A percentile compares a stretch with the other conserved stretches of the same genome.
Conservation (phyloP, 2,888 invertebrate genomes). For the Cryptocheilus praepositus region DNA sequence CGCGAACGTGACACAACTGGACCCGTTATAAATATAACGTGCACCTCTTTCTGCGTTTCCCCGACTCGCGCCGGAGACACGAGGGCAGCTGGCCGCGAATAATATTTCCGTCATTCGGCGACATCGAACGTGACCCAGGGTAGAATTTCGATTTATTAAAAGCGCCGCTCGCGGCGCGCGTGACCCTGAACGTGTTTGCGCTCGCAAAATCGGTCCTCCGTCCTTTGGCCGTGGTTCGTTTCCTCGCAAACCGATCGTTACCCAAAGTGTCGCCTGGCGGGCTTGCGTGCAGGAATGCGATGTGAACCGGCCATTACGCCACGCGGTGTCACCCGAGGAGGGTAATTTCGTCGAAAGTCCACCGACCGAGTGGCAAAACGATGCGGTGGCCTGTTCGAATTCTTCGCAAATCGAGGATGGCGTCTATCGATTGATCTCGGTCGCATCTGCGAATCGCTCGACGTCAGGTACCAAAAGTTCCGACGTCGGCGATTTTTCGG, state of each 20-base stretch:
- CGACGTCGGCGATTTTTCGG: no score
- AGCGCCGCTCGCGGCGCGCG: slow-evolving; percentile 30
- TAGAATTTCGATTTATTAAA: slow-evolving; percentile 46
- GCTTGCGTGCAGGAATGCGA: slow-evolving; percentile 73
- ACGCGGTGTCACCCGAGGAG: slow-evolving; percentile 70
- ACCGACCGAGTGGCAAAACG: slow-evolving; percentile 26
- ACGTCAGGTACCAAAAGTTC: slow-evolving; percentile 17
- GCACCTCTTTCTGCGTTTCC: no score
- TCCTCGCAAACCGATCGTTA: slow-evolving; percentile 66
- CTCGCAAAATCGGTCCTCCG: slow-evolving; percentile 33
- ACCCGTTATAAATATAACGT: no score
- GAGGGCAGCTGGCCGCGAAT: background rate
- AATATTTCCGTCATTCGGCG: slow-evolving; percentile 11
- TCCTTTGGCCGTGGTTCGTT: slow-evolving; percentile 1
- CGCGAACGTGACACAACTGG: no score
- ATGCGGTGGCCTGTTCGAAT: slow-evolving; percentile 27
- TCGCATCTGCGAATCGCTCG: slow-evolving; percentile 20
- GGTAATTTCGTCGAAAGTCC: slow-evolving; percentile 69
- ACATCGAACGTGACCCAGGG: slow-evolving; percentile 43
- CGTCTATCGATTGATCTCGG: slow-evolving; percentile 15
- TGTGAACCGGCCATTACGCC: slow-evolving; percentile 64
- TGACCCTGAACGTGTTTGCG: slow-evolving; percentile 35
- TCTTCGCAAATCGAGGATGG: slow-evolving; percentile 36
- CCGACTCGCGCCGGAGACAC: no score
- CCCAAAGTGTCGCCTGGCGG: slow-evolving; percentile 73